Evolutionary conservation across 1,140 invertebrate species (phyloP), one percentile per base, ranked within the genome.

Genomic region (Eueides isabella): DNA sequence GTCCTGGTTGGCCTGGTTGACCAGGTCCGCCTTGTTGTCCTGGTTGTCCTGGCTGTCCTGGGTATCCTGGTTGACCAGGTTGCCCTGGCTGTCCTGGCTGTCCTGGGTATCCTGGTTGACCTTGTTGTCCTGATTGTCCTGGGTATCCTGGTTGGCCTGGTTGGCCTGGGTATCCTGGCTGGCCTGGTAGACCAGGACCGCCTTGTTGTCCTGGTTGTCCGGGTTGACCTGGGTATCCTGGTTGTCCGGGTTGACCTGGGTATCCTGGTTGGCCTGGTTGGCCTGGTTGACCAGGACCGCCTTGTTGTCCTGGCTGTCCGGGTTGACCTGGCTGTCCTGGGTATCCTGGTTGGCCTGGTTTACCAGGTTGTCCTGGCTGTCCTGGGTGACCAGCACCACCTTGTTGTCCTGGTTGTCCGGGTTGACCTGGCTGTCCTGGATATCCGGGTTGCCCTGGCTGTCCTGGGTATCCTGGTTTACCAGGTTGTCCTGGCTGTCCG

Each of bases 31-130:
- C 80, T 12, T 78, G 76, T 4, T 72, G 26, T n/a, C 74, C 78
- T 48, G 74, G 71, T 28, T 72, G 1, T 0, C 72, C 75, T 71
- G 75, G 75, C 67, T 69, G 71, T 29, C 72, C 72, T 67, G 78
- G 69, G n/a, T 72, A 11, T 33, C 78, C 78, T n/a, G 75, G 78
- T 61, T 71, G 41, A 26, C 77, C 80, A 71, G 82, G 85, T 71
- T 69, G 38, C 5, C 83, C 80, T 48, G 78, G 67, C 7, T 71
- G 31, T 38, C 75, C 80, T 41, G 79, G 85, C 16, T 80, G 38
- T n/a, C 79, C 83, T 61, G 87, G 85, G 41, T 80, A 68, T 16
- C 84, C 84, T 12, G 85, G 80, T n/a, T 64, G 5, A 12, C 78
- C 75, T 0, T 75, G 75, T 67, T 76, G 74, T n/a, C 75, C 75